Base-by-base conservation (phyloP, 2,797 vertebrate species). In the Sciurus vulgaris region DNA sequence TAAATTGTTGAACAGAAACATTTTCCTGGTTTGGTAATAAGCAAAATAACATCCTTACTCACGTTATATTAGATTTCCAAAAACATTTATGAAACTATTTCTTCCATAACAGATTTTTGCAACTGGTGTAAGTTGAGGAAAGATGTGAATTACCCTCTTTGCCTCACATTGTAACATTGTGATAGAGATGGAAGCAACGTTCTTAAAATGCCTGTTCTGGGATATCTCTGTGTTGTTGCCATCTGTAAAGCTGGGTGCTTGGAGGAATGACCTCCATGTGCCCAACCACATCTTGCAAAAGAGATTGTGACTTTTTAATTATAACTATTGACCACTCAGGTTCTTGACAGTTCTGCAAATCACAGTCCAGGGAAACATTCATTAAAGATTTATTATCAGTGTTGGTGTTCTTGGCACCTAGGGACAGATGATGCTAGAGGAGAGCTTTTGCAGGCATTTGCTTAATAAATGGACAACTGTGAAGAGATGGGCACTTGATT, bases 1-100 rank as follows among this genome's bases (percentile, higher is more conserved):
- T 87, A 86, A 94, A 79, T 86, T 95, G 84, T 94, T 97, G 93
- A 96, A 59, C 9, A 90, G 67, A 38, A 96, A 94, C 73, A 13
- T 95, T 94, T 93, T 76, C 44, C 74, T 93, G 61, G 35, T 82
- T 85, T 95, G 14, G 33, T 92, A 95, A 94, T 88, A 93, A 93
- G 81, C 67, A 95, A 74, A 30, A 92, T 87, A 90, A 35, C 47
- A 59, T 15, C 28, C 28, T 33, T 83, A 28, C 47, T 94, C 59
- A 63, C 38, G 59, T 79, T 41, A 67, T 61, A 86, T 83, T 86
- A 51, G 20, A 94, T 76, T 95, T 92, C 51, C 67, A 73, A 91
- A 88, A 77, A 86, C 5, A 56, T 73, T 91, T 47, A n/a, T 51
- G 11, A 77, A 54, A 41, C 41, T 44, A 90, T 65, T 88, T 96